Percentiles rank a stretch among this genome's conserved stretches.
phyloP scores from a whole-genome alignment of 1,140 invertebrate species.

The Pararge aegeria region DNA sequence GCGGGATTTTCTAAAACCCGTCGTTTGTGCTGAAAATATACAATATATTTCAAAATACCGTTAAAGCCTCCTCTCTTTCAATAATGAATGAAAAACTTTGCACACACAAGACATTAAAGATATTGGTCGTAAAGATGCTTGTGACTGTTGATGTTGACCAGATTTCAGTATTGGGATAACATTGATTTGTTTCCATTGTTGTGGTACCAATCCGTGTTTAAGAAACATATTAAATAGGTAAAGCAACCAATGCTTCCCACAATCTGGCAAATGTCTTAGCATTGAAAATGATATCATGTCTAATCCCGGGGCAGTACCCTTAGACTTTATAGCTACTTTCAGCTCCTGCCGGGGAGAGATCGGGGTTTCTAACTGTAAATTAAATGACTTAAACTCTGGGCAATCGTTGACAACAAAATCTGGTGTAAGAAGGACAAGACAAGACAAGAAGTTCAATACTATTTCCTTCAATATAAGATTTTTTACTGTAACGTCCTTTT shows the following conservation, averaged over 20 bases:
- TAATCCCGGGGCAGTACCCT: slow-evolving; percentile 33
- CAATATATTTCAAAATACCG: slow-evolving; percentile 19
- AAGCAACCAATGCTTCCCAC: slow-evolving; percentile 25
- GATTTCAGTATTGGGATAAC: slow-evolving; percentile 26
- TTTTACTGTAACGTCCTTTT: slow-evolving; percentile 8
- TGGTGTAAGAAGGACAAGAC: background rate
- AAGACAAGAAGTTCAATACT: background rate
- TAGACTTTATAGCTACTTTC: slow-evolving; percentile 24
- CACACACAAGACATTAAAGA: slow-evolving; percentile 28
- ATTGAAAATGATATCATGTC: no score
- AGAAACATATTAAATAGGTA: slow-evolving; percentile 23
- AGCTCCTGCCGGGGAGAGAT: slow-evolving; percentile 26
- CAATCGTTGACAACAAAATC: slow-evolving; percentile 12
- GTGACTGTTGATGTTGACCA: background rate
- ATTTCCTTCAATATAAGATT: no score
- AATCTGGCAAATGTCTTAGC: no score
- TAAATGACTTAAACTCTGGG: background rate
- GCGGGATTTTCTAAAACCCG: no score
- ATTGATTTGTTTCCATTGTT: slow-evolving; percentile 18
- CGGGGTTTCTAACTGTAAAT: slow-evolving; percentile 6
- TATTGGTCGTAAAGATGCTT: slow-evolving; percentile 23
- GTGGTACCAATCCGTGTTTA: slow-evolving; percentile 13
- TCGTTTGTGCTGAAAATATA: background rate
- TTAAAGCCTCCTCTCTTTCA: slow-evolving; percentile 13
- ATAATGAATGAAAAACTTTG: slow-evolving; percentile 24